A percentile compares a stretch with the other conserved stretches of the same genome.
Conservation (phyloP, 2,888 invertebrate genomes). For the Agelastica alni region DNA sequence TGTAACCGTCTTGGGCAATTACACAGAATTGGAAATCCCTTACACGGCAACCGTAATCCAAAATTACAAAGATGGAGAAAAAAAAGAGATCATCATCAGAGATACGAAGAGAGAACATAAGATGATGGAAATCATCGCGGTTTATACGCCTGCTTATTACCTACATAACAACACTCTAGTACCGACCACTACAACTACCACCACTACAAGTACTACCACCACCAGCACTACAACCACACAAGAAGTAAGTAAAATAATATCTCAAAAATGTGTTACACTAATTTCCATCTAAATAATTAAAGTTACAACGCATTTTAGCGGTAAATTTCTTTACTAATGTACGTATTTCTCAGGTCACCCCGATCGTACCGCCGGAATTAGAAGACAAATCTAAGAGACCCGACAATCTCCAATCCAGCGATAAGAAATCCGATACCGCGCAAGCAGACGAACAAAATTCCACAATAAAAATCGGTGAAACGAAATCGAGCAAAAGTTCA, state of each 20-base stretch:
- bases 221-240: conserved; percentile 57
- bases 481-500: conserved; percentile 8
- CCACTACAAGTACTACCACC: conserved; percentile 60
- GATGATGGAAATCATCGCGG: conserved; percentile 69
- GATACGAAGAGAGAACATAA: conserved; percentile 70
- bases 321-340: background rate
- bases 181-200: conserved; percentile 74
- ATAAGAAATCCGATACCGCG: conserved; percentile 54
- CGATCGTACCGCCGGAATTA: conserved; percentile 33
- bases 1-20: conserved; percentile 75
- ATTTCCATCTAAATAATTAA: too few relatives aligned
- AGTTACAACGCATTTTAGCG: background rate
- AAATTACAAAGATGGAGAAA: conserved; percentile 66
- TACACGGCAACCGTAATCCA: conserved; percentile 75
- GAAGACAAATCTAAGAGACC: conserved; percentile 22
- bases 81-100: conserved; percentile 63
- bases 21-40: conserved; percentile 73
- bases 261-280: background rate
- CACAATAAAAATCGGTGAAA: conserved; percentile 49
- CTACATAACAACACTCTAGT: conserved; percentile 75
- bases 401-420: conserved; percentile 31
- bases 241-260: conserved; percentile 48
- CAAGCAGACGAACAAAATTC: conserved; percentile 42
- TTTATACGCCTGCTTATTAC: conserved; percentile 78
- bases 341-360: conserved; percentile 21